A percentile compares a stretch with the other conserved stretches of the same genome.
These are phyloP conservation scores for Vannuccia rotundouncinata DNA, from an alignment of 2,888 invertebrate genomes.

Conservation along the genomic window DNA sequence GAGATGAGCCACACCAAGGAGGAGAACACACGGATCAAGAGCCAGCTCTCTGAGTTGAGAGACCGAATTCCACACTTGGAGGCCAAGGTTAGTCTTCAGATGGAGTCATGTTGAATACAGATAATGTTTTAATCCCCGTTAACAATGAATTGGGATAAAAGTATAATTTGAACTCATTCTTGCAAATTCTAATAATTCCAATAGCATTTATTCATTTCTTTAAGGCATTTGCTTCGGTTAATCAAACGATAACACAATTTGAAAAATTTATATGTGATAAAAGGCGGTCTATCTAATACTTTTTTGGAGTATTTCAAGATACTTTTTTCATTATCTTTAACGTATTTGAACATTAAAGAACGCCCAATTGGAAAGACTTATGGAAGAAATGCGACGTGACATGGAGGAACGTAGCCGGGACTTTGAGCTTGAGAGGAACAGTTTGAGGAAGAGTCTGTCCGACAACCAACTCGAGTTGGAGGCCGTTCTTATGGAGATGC, in stretches of 20 bases:
- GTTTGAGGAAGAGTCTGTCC: slow-evolving; percentile 51
- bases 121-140: no score
- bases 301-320: background rate
- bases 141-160: no score
- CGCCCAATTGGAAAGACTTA: slow-evolving; percentile 58
- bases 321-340: no score
- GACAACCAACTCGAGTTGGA: slow-evolving; percentile 56
- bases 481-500: slow-evolving; percentile 43
- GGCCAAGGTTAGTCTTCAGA: slow-evolving; percentile 54
- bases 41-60: slow-evolving; percentile 56
- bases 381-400: slow-evolving; percentile 58
- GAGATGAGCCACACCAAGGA: slow-evolving; percentile 58
- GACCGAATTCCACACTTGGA: slow-evolving; percentile 58
- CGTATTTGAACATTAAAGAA: no score
- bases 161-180: no score
- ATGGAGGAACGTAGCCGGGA: slow-evolving; percentile 58
- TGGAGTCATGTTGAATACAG: background rate
- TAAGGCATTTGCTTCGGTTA: no score
- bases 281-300: no score
- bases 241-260: no score
- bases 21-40: slow-evolving; percentile 57
- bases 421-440: slow-evolving; percentile 55
- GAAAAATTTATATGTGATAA: no score
- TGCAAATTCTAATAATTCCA: no score
- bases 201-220: no score